Percentiles rank a stretch among this genome's conserved stretches.
Evolutionary conservation across 2,797 vertebrate species (phyloP).

Genomic region (Molossus molossus): DNA sequence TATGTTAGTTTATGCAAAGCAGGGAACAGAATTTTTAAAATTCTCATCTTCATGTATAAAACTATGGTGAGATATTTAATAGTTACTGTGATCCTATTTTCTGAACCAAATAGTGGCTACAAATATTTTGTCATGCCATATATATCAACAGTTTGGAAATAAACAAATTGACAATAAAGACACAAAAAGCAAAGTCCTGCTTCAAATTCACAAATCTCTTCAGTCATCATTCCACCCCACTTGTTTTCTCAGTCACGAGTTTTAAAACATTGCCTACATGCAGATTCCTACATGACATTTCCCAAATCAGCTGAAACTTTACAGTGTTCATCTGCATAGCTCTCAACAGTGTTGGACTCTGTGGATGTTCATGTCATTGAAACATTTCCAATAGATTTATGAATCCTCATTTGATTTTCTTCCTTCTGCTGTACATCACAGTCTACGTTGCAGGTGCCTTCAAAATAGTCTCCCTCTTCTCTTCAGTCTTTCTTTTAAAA

Average conservation of each 20-base stretch:
- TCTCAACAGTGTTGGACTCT: not conserved
- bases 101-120: not conserved
- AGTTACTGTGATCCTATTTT: not conserved
- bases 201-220: not conserved
- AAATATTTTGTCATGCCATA: not conserved
- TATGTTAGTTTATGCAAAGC: not conserved
- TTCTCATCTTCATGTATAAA: not conserved
- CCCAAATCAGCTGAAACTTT: not conserved
- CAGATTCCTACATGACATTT: not conserved
- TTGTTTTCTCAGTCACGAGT: not conserved
- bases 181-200: not conserved
- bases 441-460: not conserved
- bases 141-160: not conserved
- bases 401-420: not conserved
- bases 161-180: not conserved
- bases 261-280: not conserved
- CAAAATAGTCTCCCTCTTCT: not conserved
- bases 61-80: not conserved
- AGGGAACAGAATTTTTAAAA: not conserved
- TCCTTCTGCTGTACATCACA: not conserved
- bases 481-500: not conserved
- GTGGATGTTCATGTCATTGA: not conserved
- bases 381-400: not conserved
- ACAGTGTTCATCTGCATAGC: not conserved
- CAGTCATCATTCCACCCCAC: not conserved